phyloP scores from a whole-genome alignment of 1,140 invertebrate genomes.

The Sogatella furcifera region DNA sequence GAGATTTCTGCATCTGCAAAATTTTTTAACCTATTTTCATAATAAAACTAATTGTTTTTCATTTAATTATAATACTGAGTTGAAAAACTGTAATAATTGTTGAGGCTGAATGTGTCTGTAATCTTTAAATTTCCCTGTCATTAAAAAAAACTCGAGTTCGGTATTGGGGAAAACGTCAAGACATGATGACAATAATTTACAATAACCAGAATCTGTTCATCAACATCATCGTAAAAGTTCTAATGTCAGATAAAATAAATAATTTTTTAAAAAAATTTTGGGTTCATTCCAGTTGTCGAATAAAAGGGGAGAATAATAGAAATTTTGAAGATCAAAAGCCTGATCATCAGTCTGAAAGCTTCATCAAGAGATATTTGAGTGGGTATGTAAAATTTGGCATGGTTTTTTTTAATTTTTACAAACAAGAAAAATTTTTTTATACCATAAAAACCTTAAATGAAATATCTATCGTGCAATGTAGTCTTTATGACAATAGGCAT shows the following conservation, averaged over 20 bases:
- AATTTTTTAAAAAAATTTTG: slow-evolving; percentile 55
- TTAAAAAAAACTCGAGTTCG: too few species aligned
- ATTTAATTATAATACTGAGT: neutral
- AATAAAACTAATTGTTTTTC: neutral
- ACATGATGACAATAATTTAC: neutral
- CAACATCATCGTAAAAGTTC: neutral
- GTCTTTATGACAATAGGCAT: too few species aligned
- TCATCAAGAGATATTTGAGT: slow-evolving; percentile 60
- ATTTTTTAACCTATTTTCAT: neutral
- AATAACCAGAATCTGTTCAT: neutral
- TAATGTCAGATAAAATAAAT: neutral
- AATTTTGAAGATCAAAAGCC: slow-evolving; percentile 33
- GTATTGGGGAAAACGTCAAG: neutral
- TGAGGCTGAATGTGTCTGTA: too few species aligned
- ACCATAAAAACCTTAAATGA: too few species aligned
- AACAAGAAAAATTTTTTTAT: too few species aligned
- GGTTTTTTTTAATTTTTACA: too few species aligned
- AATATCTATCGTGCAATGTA: too few species aligned
- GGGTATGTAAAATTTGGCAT: too few species aligned
- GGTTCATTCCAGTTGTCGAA: slow-evolving; percentile 58
- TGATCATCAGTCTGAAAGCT: slow-evolving; percentile 48
- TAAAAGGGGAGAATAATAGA: slow-evolving; percentile 38
- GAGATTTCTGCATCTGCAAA: too few species aligned
- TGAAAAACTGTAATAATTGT: neutral
- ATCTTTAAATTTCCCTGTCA: neutral